These are phyloP conservation scores for Tillus elongatus DNA, from an alignment of 2,888 invertebrate species.

Conservation along the genomic window DNA sequence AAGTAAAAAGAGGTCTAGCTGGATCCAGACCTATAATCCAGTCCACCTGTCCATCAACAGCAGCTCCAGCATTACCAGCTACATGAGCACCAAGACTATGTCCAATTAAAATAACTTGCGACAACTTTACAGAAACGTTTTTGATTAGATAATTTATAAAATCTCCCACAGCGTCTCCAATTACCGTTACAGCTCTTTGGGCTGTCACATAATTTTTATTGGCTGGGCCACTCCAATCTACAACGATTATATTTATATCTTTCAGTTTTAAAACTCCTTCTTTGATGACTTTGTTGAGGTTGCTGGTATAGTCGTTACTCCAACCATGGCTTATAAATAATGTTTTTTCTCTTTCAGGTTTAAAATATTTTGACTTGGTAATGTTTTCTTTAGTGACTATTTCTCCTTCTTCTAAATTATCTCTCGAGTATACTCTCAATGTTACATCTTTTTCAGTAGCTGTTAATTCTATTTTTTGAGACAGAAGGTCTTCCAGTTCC, in stretches of 20 bases:
- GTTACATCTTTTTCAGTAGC: too few relatives aligned
- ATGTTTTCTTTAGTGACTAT: too few relatives aligned
- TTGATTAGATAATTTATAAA: constrained; percentile 23
- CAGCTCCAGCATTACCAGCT: constrained; percentile 28
- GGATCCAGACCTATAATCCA: constrained; percentile 36
- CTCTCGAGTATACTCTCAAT: too few relatives aligned
- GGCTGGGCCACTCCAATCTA: constrained; percentile 31
- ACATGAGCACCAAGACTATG: constrained; percentile 33
- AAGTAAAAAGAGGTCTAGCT: constrained; percentile 30
- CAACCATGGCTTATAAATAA: constrained; percentile 35
- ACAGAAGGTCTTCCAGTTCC: background rate
- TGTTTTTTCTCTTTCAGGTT: too few relatives aligned
- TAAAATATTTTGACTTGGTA: too few relatives aligned
- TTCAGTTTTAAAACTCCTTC: constrained; percentile 22
- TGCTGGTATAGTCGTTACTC: constrained; percentile 26
- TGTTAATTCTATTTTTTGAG: background rate
- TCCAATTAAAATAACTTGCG: constrained; percentile 20
- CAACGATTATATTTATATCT: constrained; percentile 34
- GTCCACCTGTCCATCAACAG: constrained; percentile 23
- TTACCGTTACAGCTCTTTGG: constrained; percentile 19
- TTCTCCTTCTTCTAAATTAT: too few relatives aligned
- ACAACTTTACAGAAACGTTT: constrained; percentile 14
- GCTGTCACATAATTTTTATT: constrained; percentile 23
- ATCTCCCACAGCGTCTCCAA: constrained; percentile 26
- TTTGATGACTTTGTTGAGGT: constrained; percentile 23